Conservation (phyloP, 2,113 vertebrate genomes). For the Rhynchomys soricoides region DNA sequence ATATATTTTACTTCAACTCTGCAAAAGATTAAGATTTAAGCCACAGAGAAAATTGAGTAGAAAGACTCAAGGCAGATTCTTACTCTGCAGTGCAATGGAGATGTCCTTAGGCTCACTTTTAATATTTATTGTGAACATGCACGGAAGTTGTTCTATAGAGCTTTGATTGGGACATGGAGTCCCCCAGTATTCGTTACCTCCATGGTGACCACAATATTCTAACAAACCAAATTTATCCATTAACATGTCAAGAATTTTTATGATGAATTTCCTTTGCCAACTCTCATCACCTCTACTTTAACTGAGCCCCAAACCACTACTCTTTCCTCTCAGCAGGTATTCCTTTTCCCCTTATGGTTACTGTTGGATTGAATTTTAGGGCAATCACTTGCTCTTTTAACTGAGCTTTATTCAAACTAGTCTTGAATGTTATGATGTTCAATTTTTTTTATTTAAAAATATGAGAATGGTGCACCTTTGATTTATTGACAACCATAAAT, state of each 20-base stretch:
- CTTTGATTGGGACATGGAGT: background rate
- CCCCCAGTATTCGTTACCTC: background rate
- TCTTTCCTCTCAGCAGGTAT: background rate
- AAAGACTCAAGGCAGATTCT: background rate
- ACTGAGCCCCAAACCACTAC: accelerated
- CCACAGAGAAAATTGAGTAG: background rate
- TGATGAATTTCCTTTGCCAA: background rate
- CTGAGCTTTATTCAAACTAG: background rate
- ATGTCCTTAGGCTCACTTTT: background rate
- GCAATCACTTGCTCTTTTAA: background rate
- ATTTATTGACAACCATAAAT: background rate
- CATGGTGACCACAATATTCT: background rate
- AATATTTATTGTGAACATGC: background rate
- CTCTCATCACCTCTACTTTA: background rate
- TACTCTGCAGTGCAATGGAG: background rate
- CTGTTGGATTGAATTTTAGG: background rate
- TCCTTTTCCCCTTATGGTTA: background rate
- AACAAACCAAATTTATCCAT: background rate
- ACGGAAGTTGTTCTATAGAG: background rate
- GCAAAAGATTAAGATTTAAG: background rate
- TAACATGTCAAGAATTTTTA: background rate
- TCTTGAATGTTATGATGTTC: background rate
- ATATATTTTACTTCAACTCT: background rate
- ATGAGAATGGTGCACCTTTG: background rate
- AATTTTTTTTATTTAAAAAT: background rate